These are phyloP conservation scores for Drosophila saltans DNA, from an alignment of 1,140 invertebrate genomes.

Conservation along the genomic window DNA sequence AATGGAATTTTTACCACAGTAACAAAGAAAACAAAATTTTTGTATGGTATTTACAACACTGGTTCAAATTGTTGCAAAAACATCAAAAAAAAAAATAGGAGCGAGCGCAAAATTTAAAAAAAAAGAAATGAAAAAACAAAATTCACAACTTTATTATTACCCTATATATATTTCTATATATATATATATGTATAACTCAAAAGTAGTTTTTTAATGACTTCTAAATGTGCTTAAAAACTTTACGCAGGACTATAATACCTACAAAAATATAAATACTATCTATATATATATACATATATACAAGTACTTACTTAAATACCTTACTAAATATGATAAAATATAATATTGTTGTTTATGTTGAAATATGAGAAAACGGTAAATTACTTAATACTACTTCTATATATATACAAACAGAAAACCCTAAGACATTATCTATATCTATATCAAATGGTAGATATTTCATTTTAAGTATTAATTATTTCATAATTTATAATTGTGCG, in stretches of 20 bases:
- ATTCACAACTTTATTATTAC: constrained; percentile 16
- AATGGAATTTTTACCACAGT: constrained; percentile 2
- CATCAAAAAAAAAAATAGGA: constrained; percentile 2
- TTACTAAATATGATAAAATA: constrained; percentile 32
- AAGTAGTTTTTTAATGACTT: constrained; percentile 71
- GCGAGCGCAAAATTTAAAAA: constrained; percentile 22
- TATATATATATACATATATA: constrained; percentile 7
- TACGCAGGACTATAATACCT: constrained; percentile 46
- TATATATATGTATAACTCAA: constrained; percentile 39
- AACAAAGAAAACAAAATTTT: constrained; percentile 51
- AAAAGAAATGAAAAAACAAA: constrained; percentile 25
- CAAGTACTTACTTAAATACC: constrained; percentile 27
- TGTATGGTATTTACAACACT: constrained; percentile 64
- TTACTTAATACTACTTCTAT: constrained; percentile 42
- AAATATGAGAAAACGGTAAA: constrained; percentile 27
- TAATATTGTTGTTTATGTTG: constrained; percentile 56
- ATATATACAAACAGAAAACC: constrained; percentile 28
- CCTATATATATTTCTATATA: constrained; percentile 29
- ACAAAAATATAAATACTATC: not conserved
- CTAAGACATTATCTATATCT: constrained; percentile 71
- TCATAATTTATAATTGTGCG: constrained; percentile 49
- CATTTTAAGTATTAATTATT: constrained; percentile 53
- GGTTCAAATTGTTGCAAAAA: not conserved
- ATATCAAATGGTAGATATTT: constrained; percentile 50
- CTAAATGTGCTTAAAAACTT: constrained; percentile 74